phyloP scores from a whole-genome alignment of 2,888 invertebrate genomes.

The Macropis europaea region DNA sequence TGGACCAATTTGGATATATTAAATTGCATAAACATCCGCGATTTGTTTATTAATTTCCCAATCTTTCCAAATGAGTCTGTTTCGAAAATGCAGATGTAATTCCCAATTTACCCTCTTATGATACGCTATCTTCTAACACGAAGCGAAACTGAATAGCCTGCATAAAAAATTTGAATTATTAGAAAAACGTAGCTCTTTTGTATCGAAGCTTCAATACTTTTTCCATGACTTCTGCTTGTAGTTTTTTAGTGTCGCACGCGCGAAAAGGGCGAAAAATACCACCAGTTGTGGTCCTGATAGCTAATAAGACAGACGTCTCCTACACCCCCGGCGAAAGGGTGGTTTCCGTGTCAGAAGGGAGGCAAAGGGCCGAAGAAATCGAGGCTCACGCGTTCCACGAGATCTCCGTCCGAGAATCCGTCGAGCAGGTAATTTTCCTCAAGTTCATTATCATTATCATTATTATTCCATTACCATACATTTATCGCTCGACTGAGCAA shows the following conservation, averaged over 20 bases:
- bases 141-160: no score
- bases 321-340: conserved; percentile 86
- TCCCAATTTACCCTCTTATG: no score
- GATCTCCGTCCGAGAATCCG: conserved; percentile 91
- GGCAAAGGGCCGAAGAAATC: conserved; percentile 87
- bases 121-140: no score
- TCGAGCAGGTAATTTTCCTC: conserved; percentile 84
- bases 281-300: conserved; percentile 86
- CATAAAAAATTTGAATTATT: no score
- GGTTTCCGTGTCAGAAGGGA: conserved; percentile 88
- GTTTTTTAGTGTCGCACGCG: conserved; percentile 62
- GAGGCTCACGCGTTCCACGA: conserved; percentile 92
- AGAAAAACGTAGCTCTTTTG: no score
- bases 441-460: background rate
- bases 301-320: conserved; percentile 89
- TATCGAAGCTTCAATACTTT: no score
- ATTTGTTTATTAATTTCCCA: no score
- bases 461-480: background rate
- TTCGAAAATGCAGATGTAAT: no score
- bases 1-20: no score
- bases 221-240: background rate
- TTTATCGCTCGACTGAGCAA: no score
- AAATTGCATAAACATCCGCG: no score
- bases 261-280: conserved; percentile 56
- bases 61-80: no score